Percentiles rank a stretch among this genome's conserved stretches.
phyloP scores from a whole-genome alignment of 1,140 invertebrate species.

The Heliconius melpomene region DNA sequence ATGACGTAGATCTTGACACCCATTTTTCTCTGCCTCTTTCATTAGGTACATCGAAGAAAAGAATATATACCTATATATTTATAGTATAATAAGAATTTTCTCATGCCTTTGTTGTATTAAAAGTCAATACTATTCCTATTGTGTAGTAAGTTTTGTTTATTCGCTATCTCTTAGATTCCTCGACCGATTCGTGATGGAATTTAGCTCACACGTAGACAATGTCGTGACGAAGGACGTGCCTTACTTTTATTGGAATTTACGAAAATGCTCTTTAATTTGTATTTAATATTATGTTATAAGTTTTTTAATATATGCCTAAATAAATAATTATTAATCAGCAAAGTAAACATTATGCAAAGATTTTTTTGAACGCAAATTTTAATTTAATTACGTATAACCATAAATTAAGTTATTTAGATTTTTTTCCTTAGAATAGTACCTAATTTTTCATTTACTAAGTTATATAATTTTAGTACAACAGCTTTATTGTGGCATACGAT shows the following conservation, averaged over 20 bases:
- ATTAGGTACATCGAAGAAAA: background rate
- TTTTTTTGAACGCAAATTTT: too few species aligned
- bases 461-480: background rate
- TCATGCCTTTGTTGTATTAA: background rate
- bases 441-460: background rate
- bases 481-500: slow-evolving; percentile 14
- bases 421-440: background rate
- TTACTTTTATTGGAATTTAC: background rate
- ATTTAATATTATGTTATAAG: background rate
- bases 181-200: slow-evolving; percentile 1
- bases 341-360: too few species aligned
- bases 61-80: background rate
- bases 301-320: too few species aligned
- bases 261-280: background rate
- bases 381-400: too few species aligned
- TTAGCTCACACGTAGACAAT: slow-evolving; percentile 4
- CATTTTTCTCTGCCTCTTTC: too few species aligned
- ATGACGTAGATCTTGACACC: too few species aligned
- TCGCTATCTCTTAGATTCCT: slow-evolving; percentile 3
- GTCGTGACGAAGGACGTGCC: slow-evolving; percentile 13
- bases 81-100: background rate
- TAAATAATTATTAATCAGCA: too few species aligned
- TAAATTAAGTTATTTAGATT: background rate
- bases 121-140: slow-evolving; percentile 6
- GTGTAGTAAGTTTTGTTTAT: slow-evolving; percentile 9